Conservation (phyloP, 2,797 vertebrate genomes). For the Coranthus polyacanthus region DNA sequence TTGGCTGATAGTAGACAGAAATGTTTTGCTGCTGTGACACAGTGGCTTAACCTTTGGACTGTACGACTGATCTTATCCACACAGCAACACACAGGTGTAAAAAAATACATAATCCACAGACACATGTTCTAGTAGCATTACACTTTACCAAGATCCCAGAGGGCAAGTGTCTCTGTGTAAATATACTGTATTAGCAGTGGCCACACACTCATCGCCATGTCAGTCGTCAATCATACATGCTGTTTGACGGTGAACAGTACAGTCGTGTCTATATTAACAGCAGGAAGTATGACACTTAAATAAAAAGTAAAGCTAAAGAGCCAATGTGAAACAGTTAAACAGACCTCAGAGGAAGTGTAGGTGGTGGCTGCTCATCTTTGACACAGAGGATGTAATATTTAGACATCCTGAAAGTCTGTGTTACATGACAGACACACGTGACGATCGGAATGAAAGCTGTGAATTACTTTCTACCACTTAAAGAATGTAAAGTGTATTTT, state of each 20-base stretch:
- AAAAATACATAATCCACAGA: constrained; percentile 24
- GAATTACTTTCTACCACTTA: neutral
- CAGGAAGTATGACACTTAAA: neutral
- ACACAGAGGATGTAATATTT: constrained; percentile 18
- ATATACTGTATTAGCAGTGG: neutral
- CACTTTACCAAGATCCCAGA: constrained; percentile 21
- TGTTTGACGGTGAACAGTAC: neutral
- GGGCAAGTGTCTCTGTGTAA: constrained; percentile 3
- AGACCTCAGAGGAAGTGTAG: constrained; percentile 37
- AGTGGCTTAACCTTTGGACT: constrained; percentile 51
- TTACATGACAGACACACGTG: neutral
- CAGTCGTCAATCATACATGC: constrained; percentile 3
- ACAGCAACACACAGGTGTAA: constrained; percentile 19
- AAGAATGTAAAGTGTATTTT: neutral
- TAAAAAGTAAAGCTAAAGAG: neutral
- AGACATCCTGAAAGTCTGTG: constrained; percentile 6
- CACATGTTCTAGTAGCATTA: constrained; percentile 27
- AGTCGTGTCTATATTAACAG: neutral
- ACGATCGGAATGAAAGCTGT: neutral
- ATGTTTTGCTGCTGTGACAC: constrained; percentile 42
- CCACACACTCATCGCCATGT: too few species aligned
- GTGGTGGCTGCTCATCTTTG: neutral
- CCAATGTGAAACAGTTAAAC: neutral
- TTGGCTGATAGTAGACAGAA: constrained; percentile 48
- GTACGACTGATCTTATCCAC: constrained; percentile 39